Evolutionary conservation across 2,113 vertebrate genomes (phyloP).

Genomic region (Saimiri boliviensis): DNA sequence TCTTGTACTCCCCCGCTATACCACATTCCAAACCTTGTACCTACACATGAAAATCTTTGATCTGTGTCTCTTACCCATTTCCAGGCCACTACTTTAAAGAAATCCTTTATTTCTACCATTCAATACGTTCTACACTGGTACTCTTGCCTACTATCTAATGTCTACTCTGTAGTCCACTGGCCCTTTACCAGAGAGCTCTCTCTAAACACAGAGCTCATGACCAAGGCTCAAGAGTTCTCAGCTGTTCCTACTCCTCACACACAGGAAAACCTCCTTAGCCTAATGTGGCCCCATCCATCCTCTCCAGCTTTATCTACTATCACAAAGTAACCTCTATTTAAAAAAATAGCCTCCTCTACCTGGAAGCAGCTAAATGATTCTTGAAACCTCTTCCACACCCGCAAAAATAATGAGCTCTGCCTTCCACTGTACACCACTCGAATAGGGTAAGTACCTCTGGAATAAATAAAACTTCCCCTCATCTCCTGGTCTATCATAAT

Average conservation of each 20-base stretch:
- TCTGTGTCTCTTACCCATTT: not conserved
- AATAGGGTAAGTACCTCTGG: not conserved
- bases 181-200: not conserved
- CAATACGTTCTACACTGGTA: not conserved
- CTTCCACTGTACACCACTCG: not conserved
- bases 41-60: not conserved
- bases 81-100: not conserved
- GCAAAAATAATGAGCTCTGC: constrained; percentile 37
- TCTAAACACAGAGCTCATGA: not conserved
- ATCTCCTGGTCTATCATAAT: not conserved
- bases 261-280: not conserved
- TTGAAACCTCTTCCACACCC: not conserved
- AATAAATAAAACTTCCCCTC: not conserved
- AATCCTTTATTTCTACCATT: not conserved
- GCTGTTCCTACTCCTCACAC: not conserved
- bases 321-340: not conserved
- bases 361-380: not conserved
- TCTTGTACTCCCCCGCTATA: not conserved
- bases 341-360: not conserved
- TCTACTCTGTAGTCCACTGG: not conserved
- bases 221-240: not conserved
- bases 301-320: constrained; percentile 18
- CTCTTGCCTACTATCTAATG: not conserved
- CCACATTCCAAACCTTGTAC: not conserved
- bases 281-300: not conserved